Evolutionary conservation across 35 echinoderm and acorn worm species (phyloP).

Genomic region (Lytechinus pictus): DNA sequence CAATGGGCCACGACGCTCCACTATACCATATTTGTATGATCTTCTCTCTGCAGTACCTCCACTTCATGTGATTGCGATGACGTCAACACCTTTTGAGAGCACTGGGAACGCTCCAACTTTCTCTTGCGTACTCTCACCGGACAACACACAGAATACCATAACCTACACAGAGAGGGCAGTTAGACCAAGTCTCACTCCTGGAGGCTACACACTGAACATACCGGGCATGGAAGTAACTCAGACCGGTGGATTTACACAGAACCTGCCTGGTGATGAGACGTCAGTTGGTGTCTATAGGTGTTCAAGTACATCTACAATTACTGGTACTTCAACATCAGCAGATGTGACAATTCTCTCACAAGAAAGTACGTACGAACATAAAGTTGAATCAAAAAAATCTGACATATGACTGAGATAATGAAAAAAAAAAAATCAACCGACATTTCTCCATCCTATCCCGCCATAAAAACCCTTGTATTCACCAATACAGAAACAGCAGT

Average conservation of each 20-base stretch:
- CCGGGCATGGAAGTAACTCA: neutral
- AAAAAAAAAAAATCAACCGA: too few relatives aligned
- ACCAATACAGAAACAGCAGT: too few relatives aligned
- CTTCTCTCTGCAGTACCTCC: neutral
- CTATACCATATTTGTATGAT: too few relatives aligned
- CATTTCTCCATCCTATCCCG: too few relatives aligned
- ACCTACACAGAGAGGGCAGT: neutral
- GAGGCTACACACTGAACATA: neutral
- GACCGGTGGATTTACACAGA: conserved; percentile 2
- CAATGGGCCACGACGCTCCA: too few relatives aligned
- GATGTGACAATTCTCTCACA: too few relatives aligned
- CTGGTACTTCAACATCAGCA: too few relatives aligned
- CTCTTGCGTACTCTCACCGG: neutral
- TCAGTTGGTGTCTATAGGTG: neutral
- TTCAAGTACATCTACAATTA: neutral
- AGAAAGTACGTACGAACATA: too few relatives aligned
- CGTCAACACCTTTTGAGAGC: neutral
- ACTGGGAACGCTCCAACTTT: neutral
- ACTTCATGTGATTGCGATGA: neutral
- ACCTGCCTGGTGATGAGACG: neutral
- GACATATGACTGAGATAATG: too few relatives aligned
- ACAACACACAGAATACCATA: neutral
- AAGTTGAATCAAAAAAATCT: too few relatives aligned
- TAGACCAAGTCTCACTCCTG: neutral
- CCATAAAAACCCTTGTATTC: too few relatives aligned